Evolutionary conservation across 2,888 invertebrate genomes (phyloP), one percentile per base, ranked within the genome.

Genomic region (Pediacus dermestoides): DNA sequence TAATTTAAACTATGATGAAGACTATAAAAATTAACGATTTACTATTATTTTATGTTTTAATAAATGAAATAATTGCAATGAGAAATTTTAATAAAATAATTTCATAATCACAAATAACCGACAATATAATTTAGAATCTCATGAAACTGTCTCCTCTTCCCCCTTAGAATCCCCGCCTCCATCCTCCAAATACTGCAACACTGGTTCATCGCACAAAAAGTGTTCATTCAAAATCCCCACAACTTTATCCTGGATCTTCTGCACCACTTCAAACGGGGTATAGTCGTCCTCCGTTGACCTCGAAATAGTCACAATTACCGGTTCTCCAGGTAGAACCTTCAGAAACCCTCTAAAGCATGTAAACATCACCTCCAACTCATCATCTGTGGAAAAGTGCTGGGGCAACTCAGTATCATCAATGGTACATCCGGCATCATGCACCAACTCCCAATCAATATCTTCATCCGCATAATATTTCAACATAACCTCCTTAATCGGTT

Each of bases 251-350:
- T 92, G 88, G 45, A 93, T 90, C 28, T 72, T 69, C 38, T 89
- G 85, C 16, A 93, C 91, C 67, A 88, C 85, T 60, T 86, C 78
- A 10, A 77, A 70, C 0, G 93, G 93, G 56, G 92, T 92, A 62
- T 93, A 94, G 48, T 90, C 91, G 61, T 94, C 93, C 25, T 82
- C 80, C 31, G 88, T 84, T 0, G 92, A 93, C 56, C 91, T 75
- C 0, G 92, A 83, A 30, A 93, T 77, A 0, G 92, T 92, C 26
- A 92, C 74, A 14, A 86, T 65, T 1, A 82, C 81, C 1, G 87
- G 86, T 3, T 75, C 71, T 21, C 68, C 66, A 1, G 84, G 78
- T n/a, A 82, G 58, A 33, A 70, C 61, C 34, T 73, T 66, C 50
- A 87, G 63, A 57, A 89, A 69, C 10, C 71, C 67, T 58, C 75